Conservation (phyloP, 2,113 vertebrate species). For the Athene cunicularia region DNA sequence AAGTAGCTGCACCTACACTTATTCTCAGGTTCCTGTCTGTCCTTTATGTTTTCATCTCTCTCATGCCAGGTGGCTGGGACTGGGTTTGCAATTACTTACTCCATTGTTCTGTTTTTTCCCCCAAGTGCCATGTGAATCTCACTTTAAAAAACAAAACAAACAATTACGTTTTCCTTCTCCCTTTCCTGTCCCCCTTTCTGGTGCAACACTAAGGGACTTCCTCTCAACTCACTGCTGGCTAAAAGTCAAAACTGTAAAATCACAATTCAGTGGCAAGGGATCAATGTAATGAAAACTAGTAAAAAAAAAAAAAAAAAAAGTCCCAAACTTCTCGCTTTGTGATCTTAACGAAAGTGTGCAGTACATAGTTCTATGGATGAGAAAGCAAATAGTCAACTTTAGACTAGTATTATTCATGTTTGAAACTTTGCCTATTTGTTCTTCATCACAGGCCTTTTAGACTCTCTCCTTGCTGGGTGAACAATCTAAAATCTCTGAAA, state of each 20-base stretch:
- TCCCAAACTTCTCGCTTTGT: not conserved
- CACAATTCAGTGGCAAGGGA: not conserved
- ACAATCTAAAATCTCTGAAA: not conserved
- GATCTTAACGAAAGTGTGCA: not conserved
- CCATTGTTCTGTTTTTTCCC: conserved; percentile 25
- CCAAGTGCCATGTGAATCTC: conserved; percentile 14
- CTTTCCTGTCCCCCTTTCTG: conserved; percentile 5
- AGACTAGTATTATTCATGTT: not conserved
- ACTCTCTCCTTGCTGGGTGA: not conserved
- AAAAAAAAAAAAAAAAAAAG: not conserved
- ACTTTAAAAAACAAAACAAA: conserved; percentile 28
- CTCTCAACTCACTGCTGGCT: not conserved
- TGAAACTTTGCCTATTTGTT: not conserved
- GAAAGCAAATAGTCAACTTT: not conserved
- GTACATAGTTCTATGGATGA: not conserved
- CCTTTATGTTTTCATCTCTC: not conserved
- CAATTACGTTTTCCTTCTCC: conserved; percentile 14
- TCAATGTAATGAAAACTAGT: not conserved
- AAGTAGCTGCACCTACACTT: not conserved
- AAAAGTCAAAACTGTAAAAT: not conserved
- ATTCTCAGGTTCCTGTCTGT: not conserved
- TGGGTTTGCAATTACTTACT: conserved; percentile 17
- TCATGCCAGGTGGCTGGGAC: conserved; percentile 9
- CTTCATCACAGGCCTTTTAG: not conserved
- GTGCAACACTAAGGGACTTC: conserved; percentile 22